These are phyloP conservation scores for Phyllotreta striolata DNA, from an alignment of 2,888 invertebrate genomes.

Conservation along the genomic window DNA sequence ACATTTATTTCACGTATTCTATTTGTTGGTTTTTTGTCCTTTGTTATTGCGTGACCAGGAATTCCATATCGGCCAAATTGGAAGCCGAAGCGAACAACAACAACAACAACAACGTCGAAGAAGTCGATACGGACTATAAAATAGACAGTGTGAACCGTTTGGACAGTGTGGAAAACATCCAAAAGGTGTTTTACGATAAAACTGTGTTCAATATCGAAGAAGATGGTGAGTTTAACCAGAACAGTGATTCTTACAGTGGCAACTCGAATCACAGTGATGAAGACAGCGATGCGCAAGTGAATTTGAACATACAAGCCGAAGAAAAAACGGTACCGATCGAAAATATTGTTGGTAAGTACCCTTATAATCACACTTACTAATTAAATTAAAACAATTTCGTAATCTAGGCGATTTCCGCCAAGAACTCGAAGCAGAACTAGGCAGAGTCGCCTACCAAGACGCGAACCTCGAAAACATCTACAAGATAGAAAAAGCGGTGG, in stretches of 20 bases:
- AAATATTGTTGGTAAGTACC: constrained; percentile 55
- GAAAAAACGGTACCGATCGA: constrained; percentile 42
- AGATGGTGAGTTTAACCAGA: constrained; percentile 37
- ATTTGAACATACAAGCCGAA: constrained; percentile 49
- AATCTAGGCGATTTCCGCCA: constrained; percentile 65
- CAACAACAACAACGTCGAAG: constrained; percentile 59
- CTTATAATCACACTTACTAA: background rate
- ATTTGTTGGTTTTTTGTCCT: constrained; percentile 1
- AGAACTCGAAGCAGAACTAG: constrained; percentile 69
- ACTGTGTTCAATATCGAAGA: constrained; percentile 64
- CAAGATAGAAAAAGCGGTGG: constrained; percentile 48
- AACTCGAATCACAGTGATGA: constrained; percentile 53
- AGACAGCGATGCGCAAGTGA: constrained; percentile 50
- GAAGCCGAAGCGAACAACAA: constrained; percentile 55
- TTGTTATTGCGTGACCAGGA: constrained; percentile 39
- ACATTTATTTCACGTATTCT: background rate
- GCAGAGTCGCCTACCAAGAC: constrained; percentile 50
- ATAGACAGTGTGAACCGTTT: constrained; percentile 64
- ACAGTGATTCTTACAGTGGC: constrained; percentile 47
- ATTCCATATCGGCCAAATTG: constrained; percentile 56
- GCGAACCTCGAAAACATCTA: constrained; percentile 36
- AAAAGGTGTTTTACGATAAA: constrained; percentile 67
- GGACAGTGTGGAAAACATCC: constrained; percentile 63
- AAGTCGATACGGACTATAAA: constrained; percentile 53
- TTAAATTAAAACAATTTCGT: constrained; percentile 21